Base-by-base conservation (phyloP, 1,140 invertebrate species). In the Eubasilissa regina region DNA sequence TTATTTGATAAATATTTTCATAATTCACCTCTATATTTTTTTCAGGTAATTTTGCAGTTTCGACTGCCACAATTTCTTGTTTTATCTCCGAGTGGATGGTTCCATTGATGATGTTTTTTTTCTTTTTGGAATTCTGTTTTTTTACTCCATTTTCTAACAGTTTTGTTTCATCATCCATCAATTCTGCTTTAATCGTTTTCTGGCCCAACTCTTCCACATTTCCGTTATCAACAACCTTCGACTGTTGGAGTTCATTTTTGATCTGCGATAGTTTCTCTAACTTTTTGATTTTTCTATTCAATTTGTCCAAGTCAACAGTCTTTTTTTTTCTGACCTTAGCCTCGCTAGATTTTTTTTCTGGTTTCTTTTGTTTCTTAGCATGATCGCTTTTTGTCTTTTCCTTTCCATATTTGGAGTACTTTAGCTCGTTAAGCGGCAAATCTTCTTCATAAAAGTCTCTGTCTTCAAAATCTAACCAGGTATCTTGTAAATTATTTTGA, bases 361-460 rank as follows among this genome's bases (percentile, higher is more conserved):
- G 8, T 17, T 73, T 56, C 70, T 73, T 73, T 56, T 55, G 51
- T 73, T 73, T 73, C 35, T 55, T 62, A 17, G 55, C 17, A 21
- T 64, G 1, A 35, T 70, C 35, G 15, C 51, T 15, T 6, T 48
- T 45, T 17, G 15, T 75, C 43, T 60, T 47, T 45, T 44, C 25
- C 15, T 13, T 35, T 9, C 11, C 3, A 17, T 15, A 8, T 53
- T 76, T 62, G 12, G 48, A 25, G 17, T 55, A 13, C 35, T 75
- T 75, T 45, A 75, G 45, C 11, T 44, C 55, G 1, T 25, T 75
- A 12, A 77, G 48, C 19, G 75, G 75, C 10, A 77, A 17, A 66
- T 77, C 47, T 13, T 77, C 75, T 43, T 77, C 58, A 10, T 66
- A 77, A 13, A 77, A 51, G n/a, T 66, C 75, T 43, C 9, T 43